Evolutionary conservation across 2,888 invertebrate genomes (phyloP).

Genomic region (Autographa pulchrina): DNA sequence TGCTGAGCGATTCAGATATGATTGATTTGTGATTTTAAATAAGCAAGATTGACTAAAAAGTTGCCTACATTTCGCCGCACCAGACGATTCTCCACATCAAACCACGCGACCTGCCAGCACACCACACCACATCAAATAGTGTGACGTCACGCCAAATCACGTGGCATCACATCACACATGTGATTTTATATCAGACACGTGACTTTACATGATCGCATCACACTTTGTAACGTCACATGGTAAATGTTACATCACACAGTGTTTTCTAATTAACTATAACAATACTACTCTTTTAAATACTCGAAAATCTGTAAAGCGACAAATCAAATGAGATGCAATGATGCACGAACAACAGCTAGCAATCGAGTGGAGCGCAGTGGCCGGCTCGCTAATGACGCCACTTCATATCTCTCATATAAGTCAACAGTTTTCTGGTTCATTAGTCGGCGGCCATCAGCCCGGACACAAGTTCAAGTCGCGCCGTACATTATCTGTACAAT

Average conservation of each 20-base stretch:
- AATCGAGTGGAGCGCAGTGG: background rate
- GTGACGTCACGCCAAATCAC: no score
- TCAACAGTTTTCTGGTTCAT: constrained; percentile 32
- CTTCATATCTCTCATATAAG: constrained; percentile 22
- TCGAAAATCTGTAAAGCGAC: background rate
- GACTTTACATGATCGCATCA: no score
- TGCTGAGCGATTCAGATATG: background rate
- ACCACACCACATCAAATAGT: no score
- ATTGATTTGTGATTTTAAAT: no score
- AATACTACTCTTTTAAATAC: no score
- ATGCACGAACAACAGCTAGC: background rate
- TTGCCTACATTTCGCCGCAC: constrained; percentile 8
- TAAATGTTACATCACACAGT: no score
- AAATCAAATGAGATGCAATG: background rate
- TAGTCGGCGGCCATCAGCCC: constrained; percentile 8
- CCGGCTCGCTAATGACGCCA: constrained; percentile 10
- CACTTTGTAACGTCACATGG: no score
- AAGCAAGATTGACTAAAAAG: constrained; percentile 36
- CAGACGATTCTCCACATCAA: background rate
- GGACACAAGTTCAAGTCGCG: constrained; percentile 10
- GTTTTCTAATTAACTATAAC: no score
- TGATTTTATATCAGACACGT: no score
- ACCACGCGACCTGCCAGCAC: no score
- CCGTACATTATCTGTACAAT: constrained; percentile 17
- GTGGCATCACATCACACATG: no score